Conservation (phyloP, 2,797 vertebrate species). For the Eulemur mongoz region DNA sequence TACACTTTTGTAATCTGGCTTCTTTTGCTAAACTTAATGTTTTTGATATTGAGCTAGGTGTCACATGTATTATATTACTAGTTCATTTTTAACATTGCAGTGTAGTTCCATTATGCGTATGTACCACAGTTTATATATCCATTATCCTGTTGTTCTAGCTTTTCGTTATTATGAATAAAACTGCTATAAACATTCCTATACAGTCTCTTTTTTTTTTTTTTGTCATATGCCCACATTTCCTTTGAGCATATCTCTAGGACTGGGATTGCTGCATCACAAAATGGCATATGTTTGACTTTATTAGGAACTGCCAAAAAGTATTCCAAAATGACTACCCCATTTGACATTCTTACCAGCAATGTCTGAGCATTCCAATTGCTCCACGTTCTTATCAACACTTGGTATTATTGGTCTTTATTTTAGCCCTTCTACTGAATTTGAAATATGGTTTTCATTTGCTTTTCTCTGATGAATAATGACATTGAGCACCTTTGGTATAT, state of each 20-base stretch:
- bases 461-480: not conserved
- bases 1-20: not conserved
- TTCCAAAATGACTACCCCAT: not conserved
- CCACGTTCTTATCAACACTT: not conserved
- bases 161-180: conserved; percentile 42
- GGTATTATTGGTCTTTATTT: not conserved
- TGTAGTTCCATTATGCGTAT: not conserved
- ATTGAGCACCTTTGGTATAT: not conserved
- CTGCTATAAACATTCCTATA: conserved; percentile 1
- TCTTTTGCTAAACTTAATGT: not conserved
- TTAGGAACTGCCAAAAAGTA: not conserved
- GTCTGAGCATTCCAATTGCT: not conserved
- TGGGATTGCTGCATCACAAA: not conserved
- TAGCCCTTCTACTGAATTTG: not conserved
- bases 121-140: not conserved
- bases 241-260: not conserved
- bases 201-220: not conserved
- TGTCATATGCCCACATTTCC: not conserved
- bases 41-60: not conserved
- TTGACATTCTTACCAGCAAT: not conserved
- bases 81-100: not conserved
- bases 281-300: not conserved
- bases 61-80: not conserved
- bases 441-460: conserved; percentile 20
- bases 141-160: not conserved